phyloP scores from a whole-genome alignment of 2,797 vertebrate genomes.

The Myioborus melanocephalus region DNA sequence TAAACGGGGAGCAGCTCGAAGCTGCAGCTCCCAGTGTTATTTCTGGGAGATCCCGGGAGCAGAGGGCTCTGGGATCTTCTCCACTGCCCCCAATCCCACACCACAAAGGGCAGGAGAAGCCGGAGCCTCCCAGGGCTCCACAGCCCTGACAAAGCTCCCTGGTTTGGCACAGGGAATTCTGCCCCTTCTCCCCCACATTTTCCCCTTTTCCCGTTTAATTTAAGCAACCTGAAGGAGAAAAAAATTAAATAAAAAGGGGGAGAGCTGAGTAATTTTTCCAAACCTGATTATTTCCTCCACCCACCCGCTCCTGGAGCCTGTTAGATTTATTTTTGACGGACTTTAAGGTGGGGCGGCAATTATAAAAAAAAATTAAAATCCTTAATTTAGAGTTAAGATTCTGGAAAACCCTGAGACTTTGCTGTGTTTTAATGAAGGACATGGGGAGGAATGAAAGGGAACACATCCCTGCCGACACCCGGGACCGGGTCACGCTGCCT shows the following conservation, averaged over 20 bases:
- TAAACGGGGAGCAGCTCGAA: background rate
- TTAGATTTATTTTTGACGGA: background rate
- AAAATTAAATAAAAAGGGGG: rapidly evolving
- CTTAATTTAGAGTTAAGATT: background rate
- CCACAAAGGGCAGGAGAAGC: slow-evolving; percentile 34
- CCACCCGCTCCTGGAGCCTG: background rate
- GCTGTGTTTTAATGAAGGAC: background rate
- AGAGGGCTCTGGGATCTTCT: background rate
- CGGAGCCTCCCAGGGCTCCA: background rate
- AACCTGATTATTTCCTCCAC: background rate
- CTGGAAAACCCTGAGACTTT: background rate
- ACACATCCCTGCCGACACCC: background rate
- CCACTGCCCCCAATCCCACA: background rate
- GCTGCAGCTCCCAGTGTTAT: background rate
- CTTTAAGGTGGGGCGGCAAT: background rate
- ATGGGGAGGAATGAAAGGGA: background rate
- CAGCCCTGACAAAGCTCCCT: background rate
- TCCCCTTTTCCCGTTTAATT: background rate
- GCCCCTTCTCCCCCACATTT: background rate
- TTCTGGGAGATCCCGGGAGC: background rate
- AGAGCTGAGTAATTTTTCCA: background rate
- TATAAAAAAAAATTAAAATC: background rate
- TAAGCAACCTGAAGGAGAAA: rapidly evolving
- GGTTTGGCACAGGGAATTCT: background rate
- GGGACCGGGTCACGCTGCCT: background rate